A percentile compares a stretch with the other conserved stretches of the same genome.
These are phyloP conservation scores for Tipula vernalis DNA, from an alignment of 2,888 invertebrate species.

Conservation along the genomic window DNA sequence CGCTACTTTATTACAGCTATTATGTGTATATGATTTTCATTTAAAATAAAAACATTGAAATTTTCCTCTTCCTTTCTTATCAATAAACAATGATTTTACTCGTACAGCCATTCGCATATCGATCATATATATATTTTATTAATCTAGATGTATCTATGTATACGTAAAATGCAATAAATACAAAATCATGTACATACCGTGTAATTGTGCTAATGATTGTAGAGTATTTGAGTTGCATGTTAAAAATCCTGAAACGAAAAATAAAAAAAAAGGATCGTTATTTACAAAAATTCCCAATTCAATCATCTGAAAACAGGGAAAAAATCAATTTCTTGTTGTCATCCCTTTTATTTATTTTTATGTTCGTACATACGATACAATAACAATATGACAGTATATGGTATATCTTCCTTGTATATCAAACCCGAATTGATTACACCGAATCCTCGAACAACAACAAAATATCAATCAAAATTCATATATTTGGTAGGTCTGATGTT, in stretches of 20 bases:
- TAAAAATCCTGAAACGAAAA: constrained; percentile 16
- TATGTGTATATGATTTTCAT: not conserved
- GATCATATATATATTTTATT: not conserved
- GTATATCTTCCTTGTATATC: not conserved
- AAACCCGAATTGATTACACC: not conserved
- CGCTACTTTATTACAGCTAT: not conserved
- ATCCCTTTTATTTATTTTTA: not conserved
- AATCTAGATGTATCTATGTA: not conserved
- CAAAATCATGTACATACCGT: constrained; percentile 15
- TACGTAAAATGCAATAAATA: not conserved
- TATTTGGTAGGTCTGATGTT: not conserved
- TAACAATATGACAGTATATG: not conserved
- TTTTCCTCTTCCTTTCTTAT: not conserved
- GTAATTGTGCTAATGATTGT: constrained; percentile 18
- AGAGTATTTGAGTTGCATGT: constrained; percentile 18
- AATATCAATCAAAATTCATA: not conserved
- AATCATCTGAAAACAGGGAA: not conserved
- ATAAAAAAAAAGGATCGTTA: not conserved
- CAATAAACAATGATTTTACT: not conserved
- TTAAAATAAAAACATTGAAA: not conserved
- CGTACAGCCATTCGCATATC: not conserved
- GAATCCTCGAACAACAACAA: not conserved
- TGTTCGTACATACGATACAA: not conserved
- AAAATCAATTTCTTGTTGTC: not conserved
- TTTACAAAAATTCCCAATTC: not conserved